These are phyloP conservation scores for Syrmaticus mikado DNA, from an alignment of 2,113 vertebrate species.

Conservation along the genomic window DNA sequence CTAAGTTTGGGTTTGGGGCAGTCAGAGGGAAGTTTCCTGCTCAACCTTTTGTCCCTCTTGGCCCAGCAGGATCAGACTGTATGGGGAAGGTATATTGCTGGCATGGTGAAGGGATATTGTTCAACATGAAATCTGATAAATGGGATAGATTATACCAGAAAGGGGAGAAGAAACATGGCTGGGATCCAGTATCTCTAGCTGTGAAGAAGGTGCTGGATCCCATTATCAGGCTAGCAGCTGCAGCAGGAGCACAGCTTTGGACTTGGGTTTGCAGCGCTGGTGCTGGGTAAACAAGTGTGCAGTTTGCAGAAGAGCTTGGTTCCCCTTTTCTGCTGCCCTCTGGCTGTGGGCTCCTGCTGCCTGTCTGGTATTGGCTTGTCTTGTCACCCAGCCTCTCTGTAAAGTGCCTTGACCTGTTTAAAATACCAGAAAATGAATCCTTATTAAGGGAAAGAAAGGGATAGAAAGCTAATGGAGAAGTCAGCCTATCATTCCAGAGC, in stretches of 20 bases:
- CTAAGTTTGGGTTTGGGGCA: not conserved
- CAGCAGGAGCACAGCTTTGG: not conserved
- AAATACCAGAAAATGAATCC: not conserved
- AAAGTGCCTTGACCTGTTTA: not conserved
- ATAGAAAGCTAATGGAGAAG: not conserved
- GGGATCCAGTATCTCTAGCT: not conserved
- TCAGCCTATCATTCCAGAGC: not conserved
- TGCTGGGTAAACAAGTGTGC: not conserved
- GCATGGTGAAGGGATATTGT: not conserved
- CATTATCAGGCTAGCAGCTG: not conserved
- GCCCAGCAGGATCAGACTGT: not conserved
- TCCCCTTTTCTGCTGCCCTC: not conserved
- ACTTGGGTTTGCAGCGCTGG: not conserved
- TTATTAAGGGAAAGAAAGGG: not conserved
- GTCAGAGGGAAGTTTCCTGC: not conserved
- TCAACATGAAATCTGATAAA: not conserved
- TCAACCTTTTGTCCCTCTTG: not conserved
- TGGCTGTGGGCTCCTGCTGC: not conserved
- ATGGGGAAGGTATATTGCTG: not conserved
- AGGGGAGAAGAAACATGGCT: not conserved
- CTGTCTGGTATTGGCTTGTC: not conserved
- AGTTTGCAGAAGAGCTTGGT: not conserved
- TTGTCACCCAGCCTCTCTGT: not conserved
- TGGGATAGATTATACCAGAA: not conserved
- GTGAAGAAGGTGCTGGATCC: not conserved